These are phyloP conservation scores for Nasonovia ribisnigri DNA, from an alignment of 2,888 invertebrate species.

Conservation along the genomic window DNA sequence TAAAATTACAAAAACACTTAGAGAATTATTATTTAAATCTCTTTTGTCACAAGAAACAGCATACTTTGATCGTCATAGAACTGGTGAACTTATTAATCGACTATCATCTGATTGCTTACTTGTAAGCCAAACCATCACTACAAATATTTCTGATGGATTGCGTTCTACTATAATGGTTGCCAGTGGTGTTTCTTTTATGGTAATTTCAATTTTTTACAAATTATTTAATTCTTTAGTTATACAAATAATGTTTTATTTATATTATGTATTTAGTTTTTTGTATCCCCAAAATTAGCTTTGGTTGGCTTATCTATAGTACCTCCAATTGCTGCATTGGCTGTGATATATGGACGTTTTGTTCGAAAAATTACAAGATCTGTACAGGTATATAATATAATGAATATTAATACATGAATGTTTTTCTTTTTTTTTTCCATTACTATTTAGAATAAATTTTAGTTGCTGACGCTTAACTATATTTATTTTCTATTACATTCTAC, in stretches of 20 bases:
- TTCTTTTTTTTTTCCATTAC: neutral
- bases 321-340: constrained; percentile 86
- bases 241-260: constrained; percentile 11
- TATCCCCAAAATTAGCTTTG: constrained; percentile 88
- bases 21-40: constrained; percentile 83
- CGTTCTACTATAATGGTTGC: constrained; percentile 87
- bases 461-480: neutral
- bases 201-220: constrained; percentile 69
- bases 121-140: constrained; percentile 91
- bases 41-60: constrained; percentile 89
- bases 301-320: constrained; percentile 92
- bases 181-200: constrained; percentile 95
- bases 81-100: constrained; percentile 93
- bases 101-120: constrained; percentile 88
- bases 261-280: constrained; percentile 79
- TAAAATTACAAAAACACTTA: constrained; percentile 85
- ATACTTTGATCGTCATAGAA: constrained; percentile 91
- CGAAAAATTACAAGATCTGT: constrained; percentile 85
- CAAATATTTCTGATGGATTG: constrained; percentile 94
- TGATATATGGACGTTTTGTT: constrained; percentile 86
- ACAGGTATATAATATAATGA: constrained; percentile 73
- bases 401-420: neutral
- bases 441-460: neutral
- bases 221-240: neutral
- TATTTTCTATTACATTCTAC: too few species aligned